phyloP scores from a whole-genome alignment of 2,113 vertebrate genomes.

The Mugil cephalus region DNA sequence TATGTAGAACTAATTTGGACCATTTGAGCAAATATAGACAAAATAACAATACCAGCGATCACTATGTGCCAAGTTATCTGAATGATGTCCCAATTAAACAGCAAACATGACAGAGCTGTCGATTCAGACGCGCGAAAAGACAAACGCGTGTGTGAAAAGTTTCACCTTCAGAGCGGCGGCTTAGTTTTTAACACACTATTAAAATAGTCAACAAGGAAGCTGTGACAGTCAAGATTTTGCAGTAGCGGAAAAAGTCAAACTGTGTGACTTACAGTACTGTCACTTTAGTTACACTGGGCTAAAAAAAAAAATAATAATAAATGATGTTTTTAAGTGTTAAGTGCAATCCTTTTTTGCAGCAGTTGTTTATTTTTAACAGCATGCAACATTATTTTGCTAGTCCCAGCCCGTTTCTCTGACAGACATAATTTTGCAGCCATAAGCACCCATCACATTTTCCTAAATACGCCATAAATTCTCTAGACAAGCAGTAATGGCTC shows the following conservation, averaged over 20 bases:
- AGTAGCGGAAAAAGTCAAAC: background rate
- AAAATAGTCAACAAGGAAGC: background rate
- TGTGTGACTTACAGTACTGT: background rate
- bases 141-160: no score
- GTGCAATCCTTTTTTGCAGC: background rate
- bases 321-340: background rate
- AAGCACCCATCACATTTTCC: conserved; percentile 69
- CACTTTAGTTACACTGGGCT: background rate
- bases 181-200: conserved; percentile 10
- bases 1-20: no score
- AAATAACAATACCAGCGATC: no score
- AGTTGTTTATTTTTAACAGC: background rate
- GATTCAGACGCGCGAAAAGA: no score
- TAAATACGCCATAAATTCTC: conserved; percentile 78
- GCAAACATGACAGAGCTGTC: no score
- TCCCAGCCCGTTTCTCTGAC: conserved; percentile 47
- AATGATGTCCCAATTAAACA: no score
- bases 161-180: no score
- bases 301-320: background rate
- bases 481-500: conserved; percentile 79
- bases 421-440: conserved; percentile 66
- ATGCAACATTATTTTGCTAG: conserved; percentile 27
- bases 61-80: no score
- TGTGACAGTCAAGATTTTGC: conserved; percentile 6
- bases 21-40: no score